phyloP scores from a whole-genome alignment of 2,797 vertebrate genomes.

The Scolopax rusticola region DNA sequence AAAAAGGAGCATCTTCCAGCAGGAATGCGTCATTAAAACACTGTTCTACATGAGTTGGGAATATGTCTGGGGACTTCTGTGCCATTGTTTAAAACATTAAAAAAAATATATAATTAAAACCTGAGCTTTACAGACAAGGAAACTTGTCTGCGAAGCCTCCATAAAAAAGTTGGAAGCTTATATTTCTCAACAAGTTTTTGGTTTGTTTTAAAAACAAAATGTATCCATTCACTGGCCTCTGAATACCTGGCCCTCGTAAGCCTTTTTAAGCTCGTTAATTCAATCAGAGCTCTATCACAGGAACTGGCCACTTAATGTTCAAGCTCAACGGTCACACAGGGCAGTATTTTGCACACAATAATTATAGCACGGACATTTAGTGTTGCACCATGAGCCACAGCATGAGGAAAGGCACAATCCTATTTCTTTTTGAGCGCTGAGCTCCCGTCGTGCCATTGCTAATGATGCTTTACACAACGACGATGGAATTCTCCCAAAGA shows the following conservation, averaged over 20 bases:
- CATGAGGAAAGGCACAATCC: neutral
- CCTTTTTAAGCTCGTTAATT: neutral
- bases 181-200: neutral
- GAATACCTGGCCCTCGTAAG: accelerated
- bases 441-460: neutral
- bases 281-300: neutral
- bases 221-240: neutral
- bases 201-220: neutral
- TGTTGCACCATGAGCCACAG: neutral
- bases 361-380: neutral
- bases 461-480: accelerated
- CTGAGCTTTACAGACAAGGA: neutral
- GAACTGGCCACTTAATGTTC: neutral
- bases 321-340: neutral
- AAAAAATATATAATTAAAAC: too few relatives aligned
- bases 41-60: neutral
- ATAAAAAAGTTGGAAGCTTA: neutral
- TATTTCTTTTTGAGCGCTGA: neutral
- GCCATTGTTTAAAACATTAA: neutral
- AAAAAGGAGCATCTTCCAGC: neutral
- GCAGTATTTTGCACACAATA: neutral
- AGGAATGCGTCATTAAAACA: neutral
- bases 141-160: neutral
- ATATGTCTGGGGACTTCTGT: neutral
- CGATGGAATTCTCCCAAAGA: neutral